Evolutionary conservation across 1,140 invertebrate genomes (phyloP), one percentile per base, ranked within the genome.

Genomic region (Bombus impatiens): DNA sequence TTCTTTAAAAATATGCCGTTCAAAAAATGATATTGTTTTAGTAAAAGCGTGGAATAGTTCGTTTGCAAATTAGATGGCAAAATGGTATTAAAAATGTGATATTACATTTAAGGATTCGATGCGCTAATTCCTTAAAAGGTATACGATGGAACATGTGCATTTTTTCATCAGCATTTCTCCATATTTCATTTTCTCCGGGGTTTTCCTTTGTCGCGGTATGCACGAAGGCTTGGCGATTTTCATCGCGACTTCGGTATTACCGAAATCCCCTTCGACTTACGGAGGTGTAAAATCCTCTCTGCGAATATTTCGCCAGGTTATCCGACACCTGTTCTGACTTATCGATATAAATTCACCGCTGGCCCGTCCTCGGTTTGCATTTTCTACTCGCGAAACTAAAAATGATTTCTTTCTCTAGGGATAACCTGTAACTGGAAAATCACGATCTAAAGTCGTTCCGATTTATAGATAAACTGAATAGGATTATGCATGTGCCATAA

Each of bases 251-350:
- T 47, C 35, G 65, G 47, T 37, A 82, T 85, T 59, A 78, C 57
- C 32, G 62, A 25, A 83, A 89, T 83, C 62, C 85, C 42, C 44
- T 78, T 89, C 67, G 28, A 86, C 74, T 87, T 89, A 78, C 74
- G 78, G 79, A 62, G 15, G 32, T 65, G 80, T 62, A 44, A 87
- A 89, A 90, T 87, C 81, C 74, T 82, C 68, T 82, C 72, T 47
- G n/a, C 72, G 78, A 84, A 87, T 90, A 90, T 89, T 87, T 83
- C 62, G 74, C 68, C 76, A 59, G 71, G 80, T 83, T 74, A 78
- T 59, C 75, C 74, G 85, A 89, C 78, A 87, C 85, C 85, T 89
- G 88, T 89, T 84, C 71, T 42, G 53, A 86, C 47, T 86, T 82
- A 82, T 80, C 84, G 74, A 70, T 79, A 65, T 65, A 83, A 89